A percentile compares a stretch with the other conserved stretches of the same genome.
Conservation (phyloP, 1,140 invertebrate species). For the Micrasema minimum region DNA sequence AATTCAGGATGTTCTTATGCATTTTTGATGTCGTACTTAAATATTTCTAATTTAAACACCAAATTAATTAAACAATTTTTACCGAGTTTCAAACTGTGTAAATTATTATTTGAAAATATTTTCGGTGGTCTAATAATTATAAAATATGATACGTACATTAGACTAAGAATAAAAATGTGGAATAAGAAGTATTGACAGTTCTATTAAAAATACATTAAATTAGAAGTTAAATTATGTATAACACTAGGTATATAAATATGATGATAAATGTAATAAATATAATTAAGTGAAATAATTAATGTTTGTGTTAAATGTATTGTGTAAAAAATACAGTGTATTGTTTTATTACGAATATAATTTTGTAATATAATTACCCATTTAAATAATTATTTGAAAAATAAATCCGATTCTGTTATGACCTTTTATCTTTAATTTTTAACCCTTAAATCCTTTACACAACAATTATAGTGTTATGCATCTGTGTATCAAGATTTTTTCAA, state of each 20-base stretch:
- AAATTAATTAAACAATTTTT: too few species aligned
- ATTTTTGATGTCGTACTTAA: too few species aligned
- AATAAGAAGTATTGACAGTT: conserved; percentile 49
- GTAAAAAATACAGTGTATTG: conserved; percentile 54
- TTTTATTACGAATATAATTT: conserved; percentile 54
- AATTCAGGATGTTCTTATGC: too few species aligned
- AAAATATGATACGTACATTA: conserved; percentile 49
- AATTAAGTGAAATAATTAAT: conserved; percentile 52
- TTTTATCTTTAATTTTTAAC: not conserved
- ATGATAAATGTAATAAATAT: conserved; percentile 53
- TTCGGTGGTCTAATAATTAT: too few species aligned
- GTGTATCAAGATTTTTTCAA: too few species aligned
- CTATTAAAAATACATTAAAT: conserved; percentile 48
- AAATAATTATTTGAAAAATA: conserved; percentile 54
- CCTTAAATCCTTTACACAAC: not conserved
- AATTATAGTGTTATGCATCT: too few species aligned
- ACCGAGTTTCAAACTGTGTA: too few species aligned
- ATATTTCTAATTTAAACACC: too few species aligned
- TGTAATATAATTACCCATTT: conserved; percentile 55
- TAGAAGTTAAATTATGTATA: conserved; percentile 50
- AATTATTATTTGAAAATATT: too few species aligned
- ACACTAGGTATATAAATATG: conserved; percentile 53
- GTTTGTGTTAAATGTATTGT: conserved; percentile 55
- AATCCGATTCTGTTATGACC: conserved; percentile 54
- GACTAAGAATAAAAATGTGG: conserved; percentile 33